Evolutionary conservation across 2,797 vertebrate species (phyloP), one percentile per base, ranked within the genome.

Genomic region (Schizopygopsis malacanthus): DNA sequence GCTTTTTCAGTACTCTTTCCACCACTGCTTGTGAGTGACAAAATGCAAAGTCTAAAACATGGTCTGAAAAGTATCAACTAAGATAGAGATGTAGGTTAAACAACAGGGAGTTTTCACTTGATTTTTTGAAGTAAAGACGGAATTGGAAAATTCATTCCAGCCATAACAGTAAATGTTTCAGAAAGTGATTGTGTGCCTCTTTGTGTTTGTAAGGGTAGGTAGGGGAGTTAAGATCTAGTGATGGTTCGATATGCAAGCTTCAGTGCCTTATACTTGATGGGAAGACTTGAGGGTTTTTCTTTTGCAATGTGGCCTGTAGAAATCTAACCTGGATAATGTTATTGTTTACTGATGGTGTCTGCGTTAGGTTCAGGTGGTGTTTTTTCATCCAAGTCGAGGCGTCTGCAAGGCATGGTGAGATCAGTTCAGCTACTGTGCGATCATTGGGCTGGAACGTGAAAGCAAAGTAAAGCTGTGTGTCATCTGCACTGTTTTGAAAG

Each of bases 241-340:
- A 63, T 11, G 52, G 45, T 67, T 77, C 2, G 1, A 77, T 41
- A 22, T 69, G 22, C 43, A 75, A 75, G 18, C 20, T 41, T 76
- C 73, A 12, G 11, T 37, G 50, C 50, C 10, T 13, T 37, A 13
- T 22, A 39, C 18, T 56, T 56, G 18, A 39, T 12, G 33, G 4
- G 43, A 47, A 28, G 8, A 4, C n/a, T 28, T 47, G 7, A 47
- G 2, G n/a, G 2, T 33, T 4, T 9, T 39, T 4, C n/a, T 4
- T 39, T 56, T 39, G 11, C 4, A 6, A 56, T 50, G 25, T 50
- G 16, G 9, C 65, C 56, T 79, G n/a, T 65, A 4, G 25, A 22
- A 61, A 37, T 78, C 15, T 80, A 45, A 43, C 16, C 16, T 65
- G 78, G 59, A 47, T 65, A 10, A 67, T 80, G 59, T 65, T 47